Evolutionary conservation across 2,113 vertebrate species (phyloP).

Genomic region (Sylvia atricapilla): DNA sequence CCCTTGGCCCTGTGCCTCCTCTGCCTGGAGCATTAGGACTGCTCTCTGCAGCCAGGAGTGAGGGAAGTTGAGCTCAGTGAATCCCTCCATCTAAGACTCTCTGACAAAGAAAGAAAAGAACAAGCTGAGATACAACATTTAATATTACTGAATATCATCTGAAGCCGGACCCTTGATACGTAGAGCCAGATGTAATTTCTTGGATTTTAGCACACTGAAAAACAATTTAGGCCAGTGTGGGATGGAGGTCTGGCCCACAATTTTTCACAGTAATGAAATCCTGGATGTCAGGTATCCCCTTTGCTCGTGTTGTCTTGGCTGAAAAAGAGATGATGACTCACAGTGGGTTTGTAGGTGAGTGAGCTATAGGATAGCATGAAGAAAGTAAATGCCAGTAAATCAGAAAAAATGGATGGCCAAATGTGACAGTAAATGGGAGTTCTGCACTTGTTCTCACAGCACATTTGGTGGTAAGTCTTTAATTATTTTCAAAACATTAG

Average conservation of each 20-base stretch:
- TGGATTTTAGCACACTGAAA: neutral
- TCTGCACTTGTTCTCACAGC: neutral
- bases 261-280: neutral
- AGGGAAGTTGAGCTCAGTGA: neutral
- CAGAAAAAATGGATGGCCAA: neutral
- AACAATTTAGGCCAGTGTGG: neutral
- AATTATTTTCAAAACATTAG: neutral
- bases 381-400: neutral
- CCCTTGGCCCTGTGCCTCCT: neutral
- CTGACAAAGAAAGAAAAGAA: neutral
- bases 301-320: fast-evolving
- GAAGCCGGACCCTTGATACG: neutral
- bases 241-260: neutral
- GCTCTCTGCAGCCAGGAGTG: neutral
- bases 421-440: neutral
- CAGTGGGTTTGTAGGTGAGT: neutral
- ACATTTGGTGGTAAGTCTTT: neutral
- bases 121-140: neutral
- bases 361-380: neutral
- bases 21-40: neutral
- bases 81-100: neutral
- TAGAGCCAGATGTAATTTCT: neutral
- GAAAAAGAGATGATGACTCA: neutral
- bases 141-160: neutral
- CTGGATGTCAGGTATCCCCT: neutral